Percentiles rank a stretch among this genome's conserved stretches.
These are phyloP conservation scores for Ariolimax columbianus DNA, from an alignment of 2,888 invertebrate species.

Conservation along the genomic window DNA sequence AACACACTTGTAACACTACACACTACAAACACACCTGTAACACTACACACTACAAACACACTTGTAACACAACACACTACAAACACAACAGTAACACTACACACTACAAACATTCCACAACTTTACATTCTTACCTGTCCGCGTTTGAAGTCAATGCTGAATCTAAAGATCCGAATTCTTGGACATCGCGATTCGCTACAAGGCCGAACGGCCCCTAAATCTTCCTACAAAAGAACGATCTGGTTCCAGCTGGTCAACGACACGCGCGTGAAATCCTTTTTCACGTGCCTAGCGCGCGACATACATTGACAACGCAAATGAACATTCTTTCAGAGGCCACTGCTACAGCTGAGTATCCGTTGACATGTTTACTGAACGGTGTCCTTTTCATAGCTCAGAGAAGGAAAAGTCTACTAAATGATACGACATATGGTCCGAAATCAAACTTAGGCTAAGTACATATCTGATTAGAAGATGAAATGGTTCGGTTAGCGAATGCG, in stretches of 20 bases:
- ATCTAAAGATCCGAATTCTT: neutral
- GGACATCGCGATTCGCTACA: neutral
- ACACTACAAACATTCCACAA: neutral
- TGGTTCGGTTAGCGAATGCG: too few species aligned
- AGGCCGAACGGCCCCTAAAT: neutral
- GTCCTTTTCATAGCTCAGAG: too few species aligned
- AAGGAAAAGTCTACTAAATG: too few species aligned
- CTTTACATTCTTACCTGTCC: neutral
- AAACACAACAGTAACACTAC: too few species aligned
- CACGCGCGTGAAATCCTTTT: neutral
- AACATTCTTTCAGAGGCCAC: neutral
- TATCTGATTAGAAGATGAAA: too few species aligned
- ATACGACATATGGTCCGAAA: too few species aligned
- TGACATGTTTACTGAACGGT: too few species aligned
- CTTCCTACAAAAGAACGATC: neutral
- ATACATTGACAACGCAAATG: neutral
- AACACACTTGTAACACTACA: too few species aligned
- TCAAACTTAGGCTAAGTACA: too few species aligned
- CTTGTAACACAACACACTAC: too few species aligned
- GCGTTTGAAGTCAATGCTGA: neutral
- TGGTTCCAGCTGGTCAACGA: constrained; percentile 6
- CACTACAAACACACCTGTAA: too few species aligned
- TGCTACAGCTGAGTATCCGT: neutral
- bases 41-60: too few species aligned
- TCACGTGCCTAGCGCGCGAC: neutral